Evolutionary conservation across 2,113 vertebrate genomes (phyloP).

Genomic region (Entosphenus tridentatus): DNA sequence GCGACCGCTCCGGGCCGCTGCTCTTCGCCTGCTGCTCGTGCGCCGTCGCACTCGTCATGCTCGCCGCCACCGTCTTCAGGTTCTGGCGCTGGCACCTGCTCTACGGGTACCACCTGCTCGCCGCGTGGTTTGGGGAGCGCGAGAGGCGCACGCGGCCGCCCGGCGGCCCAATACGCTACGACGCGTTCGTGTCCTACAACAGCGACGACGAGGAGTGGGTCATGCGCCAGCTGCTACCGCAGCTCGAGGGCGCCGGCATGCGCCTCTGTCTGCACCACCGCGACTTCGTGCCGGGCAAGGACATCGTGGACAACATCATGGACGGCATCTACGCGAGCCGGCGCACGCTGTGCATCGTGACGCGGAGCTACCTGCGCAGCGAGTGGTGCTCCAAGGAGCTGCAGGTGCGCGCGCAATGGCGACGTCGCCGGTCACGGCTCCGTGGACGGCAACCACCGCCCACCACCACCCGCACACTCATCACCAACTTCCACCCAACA

Average conservation of each 20-base stretch:
- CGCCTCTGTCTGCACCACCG: conserved; percentile 33
- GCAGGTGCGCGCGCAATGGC: conserved; percentile 12
- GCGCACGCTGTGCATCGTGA: conserved; percentile 35
- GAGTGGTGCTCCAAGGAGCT: conserved; percentile 38
- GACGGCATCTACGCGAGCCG: conserved; percentile 30
- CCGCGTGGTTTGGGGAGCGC: conserved; percentile 20
- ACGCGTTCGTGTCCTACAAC: conserved; percentile 36
- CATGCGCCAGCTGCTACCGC: conserved; percentile 20
- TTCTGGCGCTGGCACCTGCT: conserved; percentile 21
- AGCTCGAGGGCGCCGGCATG: conserved; percentile 26
- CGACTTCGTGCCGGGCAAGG: conserved; percentile 31
- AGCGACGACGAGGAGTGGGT: conserved; percentile 27
- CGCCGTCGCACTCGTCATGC: conserved; percentile 13
- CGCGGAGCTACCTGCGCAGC: conserved; percentile 23
- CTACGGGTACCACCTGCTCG: conserved; percentile 26
- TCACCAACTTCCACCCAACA: too few relatives aligned
- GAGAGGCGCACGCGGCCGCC: conserved; percentile 1
- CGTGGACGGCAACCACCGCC: too few relatives aligned
- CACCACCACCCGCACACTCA: too few relatives aligned
- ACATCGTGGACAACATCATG: conserved; percentile 32
- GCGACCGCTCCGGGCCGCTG: conserved; percentile 12
- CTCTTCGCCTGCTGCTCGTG: conserved; percentile 16
- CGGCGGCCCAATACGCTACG: conserved; percentile 17
- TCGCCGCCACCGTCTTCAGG: conserved; percentile 17
- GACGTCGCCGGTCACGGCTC: too few relatives aligned